phyloP scores from a whole-genome alignment of 2,797 vertebrate genomes.

The Clamator glandarius region DNA sequence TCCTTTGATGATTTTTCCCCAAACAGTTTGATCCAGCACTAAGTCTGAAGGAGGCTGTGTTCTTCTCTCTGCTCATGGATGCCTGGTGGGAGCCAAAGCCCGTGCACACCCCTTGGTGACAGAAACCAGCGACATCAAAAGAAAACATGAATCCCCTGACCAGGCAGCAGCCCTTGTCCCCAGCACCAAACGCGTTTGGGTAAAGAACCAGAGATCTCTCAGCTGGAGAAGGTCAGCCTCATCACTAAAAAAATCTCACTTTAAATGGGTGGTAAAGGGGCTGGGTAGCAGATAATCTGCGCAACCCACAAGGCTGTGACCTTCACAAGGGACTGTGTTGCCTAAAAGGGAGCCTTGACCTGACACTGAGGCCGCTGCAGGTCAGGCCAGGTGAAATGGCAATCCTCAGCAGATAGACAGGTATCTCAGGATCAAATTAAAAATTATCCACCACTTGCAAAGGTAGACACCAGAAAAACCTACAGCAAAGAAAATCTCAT shows the following conservation, averaged over 20 bases:
- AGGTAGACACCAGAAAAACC: neutral
- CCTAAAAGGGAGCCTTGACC: neutral
- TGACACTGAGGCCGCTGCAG: neutral
- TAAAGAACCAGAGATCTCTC: neutral
- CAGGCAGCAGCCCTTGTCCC: neutral
- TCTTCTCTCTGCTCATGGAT: neutral
- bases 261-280: neutral
- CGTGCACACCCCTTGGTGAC: neutral
- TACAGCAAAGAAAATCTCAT: neutral
- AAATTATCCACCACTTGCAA: neutral
- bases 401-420: neutral
- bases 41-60: neutral
- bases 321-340: neutral
- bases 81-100: neutral
- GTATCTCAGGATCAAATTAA: neutral
- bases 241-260: neutral
- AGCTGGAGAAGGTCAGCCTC: neutral
- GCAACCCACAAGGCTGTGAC: neutral
- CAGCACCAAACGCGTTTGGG: neutral
- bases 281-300: neutral
- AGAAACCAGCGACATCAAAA: neutral
- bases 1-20: fast-evolving
- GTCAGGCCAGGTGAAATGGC: neutral
- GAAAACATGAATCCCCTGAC: neutral
- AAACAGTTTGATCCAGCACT: neutral